These are phyloP conservation scores for Sericinus montela DNA, from an alignment of 2,888 invertebrate species.

Conservation along the genomic window DNA sequence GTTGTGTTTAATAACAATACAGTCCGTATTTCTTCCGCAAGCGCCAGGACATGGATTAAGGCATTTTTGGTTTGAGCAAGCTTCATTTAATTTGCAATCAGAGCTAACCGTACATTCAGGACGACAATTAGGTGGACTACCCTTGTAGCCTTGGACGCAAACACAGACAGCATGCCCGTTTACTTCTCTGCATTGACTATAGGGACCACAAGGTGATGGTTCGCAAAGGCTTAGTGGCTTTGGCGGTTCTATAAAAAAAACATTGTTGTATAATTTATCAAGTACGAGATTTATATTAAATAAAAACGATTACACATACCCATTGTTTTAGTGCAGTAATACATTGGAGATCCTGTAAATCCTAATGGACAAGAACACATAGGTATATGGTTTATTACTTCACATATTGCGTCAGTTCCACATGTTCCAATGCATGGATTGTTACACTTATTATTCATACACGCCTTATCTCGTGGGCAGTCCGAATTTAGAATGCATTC, in stretches of 20 bases:
- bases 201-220: slow-evolving; percentile 83
- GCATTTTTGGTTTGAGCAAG: slow-evolving; percentile 88
- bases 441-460: slow-evolving; percentile 85
- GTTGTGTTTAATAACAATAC: slow-evolving; percentile 82
- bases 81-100: slow-evolving; percentile 83
- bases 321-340: slow-evolving; percentile 71
- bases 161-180: slow-evolving; percentile 85
- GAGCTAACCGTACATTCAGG: slow-evolving; percentile 89
- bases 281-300: no score
- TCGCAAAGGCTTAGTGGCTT: slow-evolving; percentile 49
- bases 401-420: slow-evolving; percentile 79
- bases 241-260: slow-evolving; percentile 41
- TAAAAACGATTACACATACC: slow-evolving; percentile 36
- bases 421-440: slow-evolving; percentile 87
- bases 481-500: slow-evolving; percentile 89
- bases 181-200: slow-evolving; percentile 84
- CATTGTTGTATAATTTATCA: no score
- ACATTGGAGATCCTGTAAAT: slow-evolving; percentile 82
- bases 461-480: slow-evolving; percentile 83
- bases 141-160: slow-evolving; percentile 83
- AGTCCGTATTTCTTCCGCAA: slow-evolving; percentile 81
- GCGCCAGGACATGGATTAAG: slow-evolving; percentile 86
- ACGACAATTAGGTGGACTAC: slow-evolving; percentile 86
- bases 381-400: slow-evolving; percentile 83
- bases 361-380: slow-evolving; percentile 83